Conservation (phyloP, 1,140 invertebrate genomes). For the Augochlora pura region DNA sequence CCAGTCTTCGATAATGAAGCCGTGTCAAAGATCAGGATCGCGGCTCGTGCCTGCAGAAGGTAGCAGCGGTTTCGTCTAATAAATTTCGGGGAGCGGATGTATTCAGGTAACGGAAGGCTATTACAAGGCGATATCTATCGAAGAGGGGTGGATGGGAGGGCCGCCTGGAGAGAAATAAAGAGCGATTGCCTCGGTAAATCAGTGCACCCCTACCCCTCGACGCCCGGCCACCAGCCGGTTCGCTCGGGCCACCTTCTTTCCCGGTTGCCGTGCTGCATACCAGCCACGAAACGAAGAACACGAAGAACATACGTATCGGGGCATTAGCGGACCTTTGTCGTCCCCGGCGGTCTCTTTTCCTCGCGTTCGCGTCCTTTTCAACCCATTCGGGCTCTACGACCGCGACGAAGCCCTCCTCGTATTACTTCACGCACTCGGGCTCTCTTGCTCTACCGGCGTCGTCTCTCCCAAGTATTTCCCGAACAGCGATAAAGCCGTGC, state of each 20-base stretch:
- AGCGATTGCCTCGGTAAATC: constrained; percentile 81
- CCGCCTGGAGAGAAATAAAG: constrained; percentile 81
- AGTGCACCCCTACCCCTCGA: constrained; percentile 63
- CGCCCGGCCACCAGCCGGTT: constrained; percentile 41
- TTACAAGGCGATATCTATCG: constrained; percentile 81
- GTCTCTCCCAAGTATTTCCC: constrained; percentile 52
- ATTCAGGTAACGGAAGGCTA: constrained; percentile 80
- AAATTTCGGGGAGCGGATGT: constrained; percentile 70
- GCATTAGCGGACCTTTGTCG: constrained; percentile 76
- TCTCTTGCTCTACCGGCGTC: not conserved
- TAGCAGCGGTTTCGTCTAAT: constrained; percentile 51
- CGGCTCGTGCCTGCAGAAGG: constrained; percentile 2
- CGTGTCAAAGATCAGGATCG: constrained; percentile 21
- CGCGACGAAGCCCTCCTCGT: constrained; percentile 29
- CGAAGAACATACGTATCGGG: constrained; percentile 76
- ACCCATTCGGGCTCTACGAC: constrained; percentile 48
- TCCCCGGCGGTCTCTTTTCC: constrained; percentile 58
- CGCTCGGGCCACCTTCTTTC: constrained; percentile 53
- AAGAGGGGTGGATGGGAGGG: constrained; percentile 73
- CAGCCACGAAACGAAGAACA: constrained; percentile 64
- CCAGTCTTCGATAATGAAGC: no score
- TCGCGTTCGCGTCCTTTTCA: constrained; percentile 37
- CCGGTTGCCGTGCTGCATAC: constrained; percentile 61
- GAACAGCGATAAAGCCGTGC: constrained; percentile 63
- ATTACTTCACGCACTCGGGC: constrained; percentile 49